Percentiles rank a stretch among this genome's conserved stretches.
These are phyloP conservation scores for Cantharis rufa DNA, from an alignment of 2,888 invertebrate species.

Conservation along the genomic window DNA sequence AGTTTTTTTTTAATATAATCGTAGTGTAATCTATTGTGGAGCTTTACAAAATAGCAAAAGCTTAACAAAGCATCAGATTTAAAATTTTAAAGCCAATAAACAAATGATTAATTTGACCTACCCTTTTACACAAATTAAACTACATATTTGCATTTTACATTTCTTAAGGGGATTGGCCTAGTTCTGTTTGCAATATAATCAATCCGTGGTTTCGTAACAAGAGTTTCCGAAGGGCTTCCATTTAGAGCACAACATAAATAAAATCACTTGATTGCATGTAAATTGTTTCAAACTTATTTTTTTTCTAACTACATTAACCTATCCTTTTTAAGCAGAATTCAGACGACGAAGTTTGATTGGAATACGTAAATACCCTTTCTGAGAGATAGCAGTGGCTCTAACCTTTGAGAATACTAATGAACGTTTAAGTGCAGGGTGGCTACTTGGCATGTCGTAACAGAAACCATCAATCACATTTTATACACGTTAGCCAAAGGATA, in stretches of 20 bases:
- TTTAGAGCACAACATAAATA: not conserved
- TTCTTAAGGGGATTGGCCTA: not conserved
- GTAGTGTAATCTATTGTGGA: not conserved
- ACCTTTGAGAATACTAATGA: slow-evolving; percentile 34
- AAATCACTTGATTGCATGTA: not conserved
- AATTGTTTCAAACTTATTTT: not conserved
- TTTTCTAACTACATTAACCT: slow-evolving; percentile 8
- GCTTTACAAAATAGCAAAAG: not conserved
- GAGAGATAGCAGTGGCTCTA: slow-evolving; percentile 17
- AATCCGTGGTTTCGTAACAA: not conserved
- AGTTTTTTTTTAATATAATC: not conserved
- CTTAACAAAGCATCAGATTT: not conserved
- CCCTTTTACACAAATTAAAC: not conserved
- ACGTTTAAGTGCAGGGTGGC: slow-evolving; percentile 21
- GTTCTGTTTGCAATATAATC: not conserved
- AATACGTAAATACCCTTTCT: slow-evolving; percentile 33
- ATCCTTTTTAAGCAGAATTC: slow-evolving; percentile 15
- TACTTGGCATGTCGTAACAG: slow-evolving; percentile 17
- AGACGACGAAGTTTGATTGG: slow-evolving; percentile 28
- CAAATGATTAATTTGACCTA: not conserved
- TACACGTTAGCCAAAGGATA: slow-evolving; percentile 8
- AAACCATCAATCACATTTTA: slow-evolving; percentile 15
- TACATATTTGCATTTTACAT: not conserved
- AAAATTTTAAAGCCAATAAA: not conserved
- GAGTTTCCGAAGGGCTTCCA: not conserved